Conservation (phyloP, 2,797 vertebrate genomes). For the Apogon hyalosoma region DNA sequence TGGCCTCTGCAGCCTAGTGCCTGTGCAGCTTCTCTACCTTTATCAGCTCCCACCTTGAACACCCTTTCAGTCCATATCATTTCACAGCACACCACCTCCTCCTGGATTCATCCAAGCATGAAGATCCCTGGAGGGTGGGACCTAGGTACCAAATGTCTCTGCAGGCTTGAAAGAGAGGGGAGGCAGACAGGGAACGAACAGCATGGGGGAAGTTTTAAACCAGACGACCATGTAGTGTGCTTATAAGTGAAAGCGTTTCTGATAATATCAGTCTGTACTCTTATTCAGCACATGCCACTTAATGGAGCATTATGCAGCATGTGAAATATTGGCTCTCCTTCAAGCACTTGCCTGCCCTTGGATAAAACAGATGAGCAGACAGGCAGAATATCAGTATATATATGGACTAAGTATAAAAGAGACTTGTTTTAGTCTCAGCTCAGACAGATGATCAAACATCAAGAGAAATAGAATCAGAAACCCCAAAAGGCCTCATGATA, state of each 20-base stretch:
- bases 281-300: background rate
- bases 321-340: constrained; percentile 31
- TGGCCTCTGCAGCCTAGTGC: constrained; percentile 20
- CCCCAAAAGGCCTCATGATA: constrained; percentile 12
- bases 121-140: constrained; percentile 36
- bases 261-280: background rate
- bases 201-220: background rate
- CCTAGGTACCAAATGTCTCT: constrained; percentile 38
- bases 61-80: constrained; percentile 39
- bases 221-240: background rate
- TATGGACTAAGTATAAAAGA: constrained; percentile 9
- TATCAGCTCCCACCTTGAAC: constrained; percentile 43
- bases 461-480: constrained; percentile 14
- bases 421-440: constrained; percentile 25
- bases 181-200: constrained; percentile 3
- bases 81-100: constrained; percentile 36
- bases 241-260: background rate
- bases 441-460: constrained; percentile 49
- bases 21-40: constrained; percentile 33
- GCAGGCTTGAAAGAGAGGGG: constrained; percentile 11
- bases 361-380: constrained; percentile 42
- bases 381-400: constrained; percentile 31
- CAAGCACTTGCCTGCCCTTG: constrained; percentile 15
- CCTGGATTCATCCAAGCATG: constrained; percentile 39
- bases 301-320: constrained; percentile 5